Percentiles rank a stretch among this genome's conserved stretches.
These are phyloP conservation scores for Mythimna impura DNA, from an alignment of 2,888 invertebrate genomes.

Conservation along the genomic window DNA sequence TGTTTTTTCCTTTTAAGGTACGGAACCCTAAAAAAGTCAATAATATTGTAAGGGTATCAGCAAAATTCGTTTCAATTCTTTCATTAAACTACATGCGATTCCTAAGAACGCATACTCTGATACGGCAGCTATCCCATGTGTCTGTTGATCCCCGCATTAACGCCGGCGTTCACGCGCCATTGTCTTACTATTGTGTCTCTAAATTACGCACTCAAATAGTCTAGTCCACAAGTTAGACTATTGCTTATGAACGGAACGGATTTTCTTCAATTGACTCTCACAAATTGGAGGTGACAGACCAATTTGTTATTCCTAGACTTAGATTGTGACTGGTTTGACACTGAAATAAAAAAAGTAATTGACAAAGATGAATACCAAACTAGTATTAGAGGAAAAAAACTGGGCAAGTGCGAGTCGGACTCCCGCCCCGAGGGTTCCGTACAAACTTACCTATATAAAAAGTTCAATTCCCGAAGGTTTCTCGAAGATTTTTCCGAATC, in stretches of 20 bases:
- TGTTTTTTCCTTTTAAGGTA: no score
- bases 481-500: no score
- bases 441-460: no score
- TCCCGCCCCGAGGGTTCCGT: no score
- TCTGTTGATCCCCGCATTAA: no score
- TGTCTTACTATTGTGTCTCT: no score
- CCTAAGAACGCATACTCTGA: neutral
- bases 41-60: neutral
- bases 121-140: neutral
- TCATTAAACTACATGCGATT: neutral
- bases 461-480: no score
- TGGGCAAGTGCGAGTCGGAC: no score
- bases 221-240: constrained; percentile 29
- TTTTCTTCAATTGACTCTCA: constrained; percentile 51
- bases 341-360: neutral
- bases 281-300: constrained; percentile 35
- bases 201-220: no score
- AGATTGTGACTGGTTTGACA: constrained; percentile 4
- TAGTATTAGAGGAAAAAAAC: neutral
- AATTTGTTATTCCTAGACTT: constrained; percentile 10
- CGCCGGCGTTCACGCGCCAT: no score
- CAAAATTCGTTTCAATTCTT: neutral
- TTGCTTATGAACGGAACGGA: constrained; percentile 15
- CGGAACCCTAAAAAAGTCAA: no score
- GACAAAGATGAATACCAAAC: constrained; percentile 11